Base-by-base conservation (phyloP, 2,888 invertebrate species). In the Leptinotarsa rubiginosa region DNA sequence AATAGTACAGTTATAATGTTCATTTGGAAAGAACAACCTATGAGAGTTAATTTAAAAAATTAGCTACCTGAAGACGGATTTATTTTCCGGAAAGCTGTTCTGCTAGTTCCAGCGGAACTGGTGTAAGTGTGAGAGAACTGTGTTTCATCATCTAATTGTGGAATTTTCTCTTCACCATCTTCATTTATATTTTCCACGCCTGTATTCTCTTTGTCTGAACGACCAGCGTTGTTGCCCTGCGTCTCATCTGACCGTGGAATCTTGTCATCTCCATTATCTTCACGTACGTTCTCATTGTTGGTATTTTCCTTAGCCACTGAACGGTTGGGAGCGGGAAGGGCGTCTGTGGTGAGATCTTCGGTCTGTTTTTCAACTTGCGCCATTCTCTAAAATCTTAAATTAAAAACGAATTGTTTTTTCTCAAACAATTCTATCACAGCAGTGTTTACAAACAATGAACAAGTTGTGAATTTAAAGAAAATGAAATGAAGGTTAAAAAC, bases 381-480 rank as follows among this genome's bases (percentile, higher is more conserved):
- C 62, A 62, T 62, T 62, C 2, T 62, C 31, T 62, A n/a, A 41
- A 62, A 62, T 16, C 62, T 4, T 16, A 16, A 62, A 25, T 62
- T 31, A 31, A 41, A 62, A n/a, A 41, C 7, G 41, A 62, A 31
- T 41, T 62, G 62, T 62, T 62, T 62, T 62, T n/a, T n/a, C n/a
- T 16, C 4, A 62, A 62, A 62, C 31, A 41, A 62, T 25, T 31
- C 15, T 62, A 62, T 62, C 62, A 62, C 62, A 62, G 62, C 62
- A 62, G 41, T 62, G 62, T 62, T 62, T 62, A 62, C 62, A 62
- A 62, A 62, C 62, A 62, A 62, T 31, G 62, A n/a, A 62, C 62
- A 62, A 59, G 22, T 22, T 22, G 12, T 62, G 4, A 62, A 22
- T 31, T 62, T 10, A 31, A 62, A 41, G 31, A 7, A 62, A 62